Base-by-base conservation (phyloP, 2,113 vertebrate species). In the Murina feae region DNA sequence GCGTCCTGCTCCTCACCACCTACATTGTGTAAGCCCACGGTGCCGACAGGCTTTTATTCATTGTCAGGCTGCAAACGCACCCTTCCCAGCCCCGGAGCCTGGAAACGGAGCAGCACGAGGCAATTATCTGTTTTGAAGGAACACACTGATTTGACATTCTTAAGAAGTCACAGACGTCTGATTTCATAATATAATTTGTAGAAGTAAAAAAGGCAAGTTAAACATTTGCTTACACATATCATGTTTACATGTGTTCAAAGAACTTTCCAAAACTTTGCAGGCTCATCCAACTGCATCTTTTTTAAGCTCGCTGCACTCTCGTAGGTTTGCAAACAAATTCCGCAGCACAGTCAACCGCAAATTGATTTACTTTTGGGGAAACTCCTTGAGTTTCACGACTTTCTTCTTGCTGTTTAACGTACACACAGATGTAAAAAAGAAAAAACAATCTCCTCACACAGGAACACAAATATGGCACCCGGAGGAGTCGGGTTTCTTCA, bases 111-210 rank as follows among this genome's bases (percentile, higher is more conserved):
- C 94, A 97, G 96, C 90, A 95, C 97, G 35, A 96, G 98, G 97
- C 98, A 98, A 98, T 98, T 98, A 98, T 97, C 98, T 98, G 96
- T 98, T 98, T 98, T 98, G 98, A 98, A 98, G 98, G 97, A 98
- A 98, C 97, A 97, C 97, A 90, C 97, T 98, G 97, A 98, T 98
- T 98, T 98, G 98, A 98, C 97, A 98, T 98, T 98, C 98, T 96
- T 98, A 98, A 98, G 98, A 98, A 98, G 98, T 98, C 97, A 98
- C 97, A 98, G 97, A 98, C 83, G 44, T 98, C 98, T 98, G 98
- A 98, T 98, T 98, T 98, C 97, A 97, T 98, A 98, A 98, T 97
- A 98, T 97, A 98, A 98, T 98, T 98, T 98, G 97, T 97, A 97
- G 98, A 98, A 98, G 97, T 98, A 98, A 98, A 98, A 98, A 98